These are phyloP conservation scores for Philereme vetulata DNA, from an alignment of 2,888 invertebrate species.

Conservation along the genomic window DNA sequence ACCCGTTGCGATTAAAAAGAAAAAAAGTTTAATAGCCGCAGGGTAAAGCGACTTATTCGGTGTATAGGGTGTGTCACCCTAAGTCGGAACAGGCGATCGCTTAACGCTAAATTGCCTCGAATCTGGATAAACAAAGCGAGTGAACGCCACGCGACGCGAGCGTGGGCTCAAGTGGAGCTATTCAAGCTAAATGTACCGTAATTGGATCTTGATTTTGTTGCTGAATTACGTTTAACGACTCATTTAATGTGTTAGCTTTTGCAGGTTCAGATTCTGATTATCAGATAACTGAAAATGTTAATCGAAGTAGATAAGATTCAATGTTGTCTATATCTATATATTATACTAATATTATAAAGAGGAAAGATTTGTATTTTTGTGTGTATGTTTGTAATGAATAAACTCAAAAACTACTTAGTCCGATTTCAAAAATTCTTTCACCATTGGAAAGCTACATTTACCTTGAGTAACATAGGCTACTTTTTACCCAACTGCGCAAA, in stretches of 20 bases:
- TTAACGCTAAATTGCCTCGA: constrained; percentile 76
- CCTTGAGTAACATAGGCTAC: too few species aligned
- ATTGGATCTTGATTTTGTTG: constrained; percentile 73
- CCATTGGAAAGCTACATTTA: too few species aligned
- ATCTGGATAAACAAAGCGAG: constrained; percentile 72
- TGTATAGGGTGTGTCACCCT: constrained; percentile 60
- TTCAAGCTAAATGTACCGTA: constrained; percentile 76
- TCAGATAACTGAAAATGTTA: neutral
- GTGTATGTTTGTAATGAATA: too few species aligned
- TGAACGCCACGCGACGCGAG: constrained; percentile 64
- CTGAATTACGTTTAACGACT: constrained; percentile 49
- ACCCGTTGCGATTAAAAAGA: constrained; percentile 67
- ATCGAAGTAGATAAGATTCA: too few species aligned
- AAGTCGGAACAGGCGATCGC: constrained; percentile 58
- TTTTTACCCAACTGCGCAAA: too few species aligned
- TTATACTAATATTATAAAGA: too few species aligned
- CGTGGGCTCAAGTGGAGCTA: constrained; percentile 57
- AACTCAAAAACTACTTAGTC: too few species aligned
- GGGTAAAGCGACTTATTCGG: constrained; percentile 10
- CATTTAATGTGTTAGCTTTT: constrained; percentile 36
- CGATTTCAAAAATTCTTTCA: too few species aligned
- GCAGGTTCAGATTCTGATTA: constrained; percentile 6
- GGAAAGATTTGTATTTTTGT: too few species aligned
- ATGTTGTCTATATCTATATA: too few species aligned
- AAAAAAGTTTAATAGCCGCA: constrained; percentile 40